phyloP scores from a whole-genome alignment of 92 coral and sea anemone species.

The Actinostola sp. region DNA sequence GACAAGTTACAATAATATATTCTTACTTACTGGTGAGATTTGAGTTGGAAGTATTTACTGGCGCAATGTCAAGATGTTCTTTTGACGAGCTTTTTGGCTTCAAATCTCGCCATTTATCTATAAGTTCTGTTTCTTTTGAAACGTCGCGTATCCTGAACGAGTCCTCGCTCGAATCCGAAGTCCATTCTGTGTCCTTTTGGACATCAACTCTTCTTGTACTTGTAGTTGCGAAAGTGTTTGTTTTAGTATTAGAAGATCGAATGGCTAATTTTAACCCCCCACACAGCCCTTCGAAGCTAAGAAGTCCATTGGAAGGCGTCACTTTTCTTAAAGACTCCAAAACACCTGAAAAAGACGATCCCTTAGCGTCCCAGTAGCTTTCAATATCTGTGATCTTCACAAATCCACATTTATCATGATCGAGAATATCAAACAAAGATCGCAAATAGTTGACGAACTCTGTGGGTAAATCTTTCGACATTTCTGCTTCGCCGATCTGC shows the following conservation, averaged over 20 bases:
- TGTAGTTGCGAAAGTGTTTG: conserved; percentile 9
- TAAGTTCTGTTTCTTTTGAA: conserved; percentile 54
- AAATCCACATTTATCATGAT: conserved; percentile 74
- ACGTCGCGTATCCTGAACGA: conserved; percentile 53
- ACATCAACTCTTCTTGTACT: conserved; percentile 27
- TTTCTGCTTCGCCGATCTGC: conserved; percentile 48
- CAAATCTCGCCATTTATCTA: conserved; percentile 67
- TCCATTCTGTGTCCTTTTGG: conserved; percentile 51
- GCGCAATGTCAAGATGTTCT: conserved; percentile 15
- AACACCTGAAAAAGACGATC: conserved; percentile 68
- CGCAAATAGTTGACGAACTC: conserved; percentile 88
- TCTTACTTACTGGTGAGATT: conserved; percentile 20
- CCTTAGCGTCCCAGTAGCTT: conserved; percentile 74
- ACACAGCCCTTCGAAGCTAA: conserved; percentile 84
- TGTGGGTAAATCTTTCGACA: conserved; percentile 70
- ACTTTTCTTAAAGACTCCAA: conserved; percentile 75
- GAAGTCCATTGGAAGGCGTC: conserved; percentile 81
- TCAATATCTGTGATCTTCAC: conserved; percentile 85
- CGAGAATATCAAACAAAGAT: conserved; percentile 87
- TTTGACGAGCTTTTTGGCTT: conserved; percentile 33
- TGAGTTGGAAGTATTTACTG: not conserved
- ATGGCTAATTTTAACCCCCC: conserved; percentile 79
- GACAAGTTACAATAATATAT: not conserved
- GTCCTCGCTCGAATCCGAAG: conserved; percentile 79
- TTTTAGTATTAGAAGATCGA: conserved; percentile 41